These are phyloP conservation scores for Amiota mariae DNA, from an alignment of 2,888 invertebrate genomes.

Conservation along the genomic window DNA sequence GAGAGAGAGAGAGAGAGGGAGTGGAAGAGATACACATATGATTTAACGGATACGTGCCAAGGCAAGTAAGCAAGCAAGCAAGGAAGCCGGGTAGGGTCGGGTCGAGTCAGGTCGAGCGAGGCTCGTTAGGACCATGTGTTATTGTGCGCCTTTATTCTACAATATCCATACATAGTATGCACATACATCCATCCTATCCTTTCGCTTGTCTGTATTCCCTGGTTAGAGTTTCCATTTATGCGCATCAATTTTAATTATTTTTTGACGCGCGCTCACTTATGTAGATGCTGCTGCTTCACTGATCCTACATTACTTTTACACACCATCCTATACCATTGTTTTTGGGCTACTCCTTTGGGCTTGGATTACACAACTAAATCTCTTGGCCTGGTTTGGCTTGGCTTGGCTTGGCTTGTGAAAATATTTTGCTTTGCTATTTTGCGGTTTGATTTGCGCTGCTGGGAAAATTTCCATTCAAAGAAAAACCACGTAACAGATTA, in stretches of 20 bases:
- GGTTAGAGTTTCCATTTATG: constrained; percentile 20
- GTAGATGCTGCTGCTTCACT: neutral
- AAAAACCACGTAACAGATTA: constrained; percentile 31
- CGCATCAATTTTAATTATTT: constrained; percentile 65
- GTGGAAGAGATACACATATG: too few relatives aligned
- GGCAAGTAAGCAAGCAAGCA: too few relatives aligned
- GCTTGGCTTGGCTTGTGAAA: neutral
- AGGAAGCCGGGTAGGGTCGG: too few relatives aligned
- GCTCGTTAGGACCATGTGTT: too few relatives aligned
- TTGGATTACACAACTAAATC: too few relatives aligned
- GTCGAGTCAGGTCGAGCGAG: too few relatives aligned
- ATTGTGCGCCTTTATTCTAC: too few relatives aligned
- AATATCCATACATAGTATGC: too few relatives aligned
- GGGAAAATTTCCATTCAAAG: neutral
- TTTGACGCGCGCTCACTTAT: constrained; percentile 42
- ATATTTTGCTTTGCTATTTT: constrained; percentile 7
- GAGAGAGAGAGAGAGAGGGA: too few relatives aligned
- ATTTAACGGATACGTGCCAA: too few relatives aligned
- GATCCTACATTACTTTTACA: neutral
- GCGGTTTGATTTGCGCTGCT: constrained; percentile 6
- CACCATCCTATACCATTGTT: neutral
- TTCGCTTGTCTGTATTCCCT: neutral
- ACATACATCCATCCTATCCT: neutral
- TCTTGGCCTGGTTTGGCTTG: neutral
- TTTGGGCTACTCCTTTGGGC: too few relatives aligned